Evolutionary conservation across 2,888 invertebrate genomes (phyloP).

Genomic region (Melinopterus prodromus): DNA sequence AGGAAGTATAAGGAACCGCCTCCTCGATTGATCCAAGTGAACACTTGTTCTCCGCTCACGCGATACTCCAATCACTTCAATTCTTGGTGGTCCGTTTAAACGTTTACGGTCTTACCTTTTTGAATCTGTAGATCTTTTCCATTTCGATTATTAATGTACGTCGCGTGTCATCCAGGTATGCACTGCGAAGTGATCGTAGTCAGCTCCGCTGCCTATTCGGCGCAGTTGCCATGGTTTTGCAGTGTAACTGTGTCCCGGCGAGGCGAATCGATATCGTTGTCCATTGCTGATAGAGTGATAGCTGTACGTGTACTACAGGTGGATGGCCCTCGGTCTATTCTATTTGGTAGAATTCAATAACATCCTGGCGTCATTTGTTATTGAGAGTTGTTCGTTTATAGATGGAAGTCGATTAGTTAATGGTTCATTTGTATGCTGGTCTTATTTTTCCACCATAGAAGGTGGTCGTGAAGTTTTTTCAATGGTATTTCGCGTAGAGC

Average conservation of each 20-base stretch:
- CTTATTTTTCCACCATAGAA: background rate
- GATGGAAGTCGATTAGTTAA: background rate
- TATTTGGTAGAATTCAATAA: background rate
- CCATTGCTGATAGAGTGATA: background rate
- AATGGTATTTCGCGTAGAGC: background rate
- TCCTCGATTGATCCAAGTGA: background rate
- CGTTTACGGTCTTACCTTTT: slow-evolving; percentile 54
- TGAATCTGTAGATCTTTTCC: slow-evolving; percentile 59
- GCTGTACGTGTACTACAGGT: background rate
- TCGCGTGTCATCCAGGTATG: slow-evolving; percentile 54
- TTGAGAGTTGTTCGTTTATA: background rate
- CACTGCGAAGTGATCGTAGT: slow-evolving; percentile 38
- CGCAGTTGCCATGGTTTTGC: slow-evolving; percentile 37
- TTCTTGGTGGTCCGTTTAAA: background rate
- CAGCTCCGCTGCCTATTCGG: slow-evolving; percentile 35
- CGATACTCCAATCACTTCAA: slow-evolving; percentile 21
- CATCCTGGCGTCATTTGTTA: background rate
- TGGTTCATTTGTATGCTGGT: background rate
- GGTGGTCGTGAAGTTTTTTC: background rate
- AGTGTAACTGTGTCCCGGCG: background rate
- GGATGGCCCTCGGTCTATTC: background rate
- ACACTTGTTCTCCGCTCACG: slow-evolving; percentile 17
- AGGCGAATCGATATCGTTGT: slow-evolving; percentile 10
- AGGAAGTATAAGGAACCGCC: background rate
- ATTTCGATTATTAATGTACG: slow-evolving; percentile 56